Evolutionary conservation across 2,113 vertebrate genomes (phyloP).

Genomic region (Oncorhynchus mykiss): DNA sequence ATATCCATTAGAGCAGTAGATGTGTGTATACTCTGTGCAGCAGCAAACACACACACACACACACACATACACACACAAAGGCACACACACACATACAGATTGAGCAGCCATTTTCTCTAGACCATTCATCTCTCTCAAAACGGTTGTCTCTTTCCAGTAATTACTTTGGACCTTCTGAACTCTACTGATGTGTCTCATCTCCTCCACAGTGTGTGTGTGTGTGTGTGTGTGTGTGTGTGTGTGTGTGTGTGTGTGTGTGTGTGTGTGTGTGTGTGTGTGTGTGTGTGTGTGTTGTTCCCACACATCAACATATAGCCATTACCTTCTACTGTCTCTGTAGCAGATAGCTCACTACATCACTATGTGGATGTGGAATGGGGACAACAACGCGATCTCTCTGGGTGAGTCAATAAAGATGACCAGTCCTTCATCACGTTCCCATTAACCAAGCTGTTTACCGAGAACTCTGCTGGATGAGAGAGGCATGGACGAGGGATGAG

Average conservation of each 20-base stretch:
- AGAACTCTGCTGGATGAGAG: neutral
- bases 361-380: no score
- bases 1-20: no score
- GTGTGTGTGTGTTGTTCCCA: no score
- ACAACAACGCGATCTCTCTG: no score
- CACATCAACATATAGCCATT: no score
- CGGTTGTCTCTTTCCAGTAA: neutral
- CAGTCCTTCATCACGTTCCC: neutral
- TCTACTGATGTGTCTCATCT: neutral
- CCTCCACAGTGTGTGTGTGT: neutral
- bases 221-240: no score
- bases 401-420: neutral
- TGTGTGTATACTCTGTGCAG: neutral
- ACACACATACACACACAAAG: no score
- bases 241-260: no score
- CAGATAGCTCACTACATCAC: no score
- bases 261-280: no score
- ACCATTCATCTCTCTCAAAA: neutral
- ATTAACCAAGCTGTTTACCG: neutral
- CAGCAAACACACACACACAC: neutral
- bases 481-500: no score
- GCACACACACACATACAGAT: neutral
- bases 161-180: neutral
- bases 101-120: neutral
- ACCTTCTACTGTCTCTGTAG: no score